Conservation (phyloP, 2,113 vertebrate species). For the Rhizomys pruinosus region DNA sequence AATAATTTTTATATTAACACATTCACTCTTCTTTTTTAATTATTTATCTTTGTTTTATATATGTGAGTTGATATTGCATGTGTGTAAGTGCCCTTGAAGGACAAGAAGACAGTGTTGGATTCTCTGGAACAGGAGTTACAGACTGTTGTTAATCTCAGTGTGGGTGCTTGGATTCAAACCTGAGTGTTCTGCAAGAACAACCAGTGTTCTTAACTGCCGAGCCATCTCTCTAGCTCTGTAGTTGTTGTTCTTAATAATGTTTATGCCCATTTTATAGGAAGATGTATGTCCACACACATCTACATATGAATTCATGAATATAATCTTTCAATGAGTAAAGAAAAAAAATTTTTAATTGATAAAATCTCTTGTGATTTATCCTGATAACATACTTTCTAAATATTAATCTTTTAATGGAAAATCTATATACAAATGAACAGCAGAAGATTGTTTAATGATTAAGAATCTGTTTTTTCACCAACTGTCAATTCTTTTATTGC, state of each 20-base stretch:
- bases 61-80: too few relatives aligned
- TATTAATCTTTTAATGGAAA: not conserved
- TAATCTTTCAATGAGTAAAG: not conserved
- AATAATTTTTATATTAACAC: constrained; percentile 3
- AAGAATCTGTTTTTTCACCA: not conserved
- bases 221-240: too few relatives aligned
- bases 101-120: too few relatives aligned
- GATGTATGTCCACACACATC: not conserved
- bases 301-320: not conserved
- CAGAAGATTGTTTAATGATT: not conserved
- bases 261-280: not conserved
- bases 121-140: too few relatives aligned
- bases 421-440: not conserved
- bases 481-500: not conserved
- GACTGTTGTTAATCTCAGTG: too few relatives aligned
- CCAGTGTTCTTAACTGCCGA: too few relatives aligned
- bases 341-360: not conserved
- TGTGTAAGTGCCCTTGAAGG: too few relatives aligned
- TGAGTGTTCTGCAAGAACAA: too few relatives aligned
- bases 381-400: not conserved
- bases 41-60: too few relatives aligned
- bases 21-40: not conserved
- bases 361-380: not conserved
- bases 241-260: too few relatives aligned
- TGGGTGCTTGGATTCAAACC: too few relatives aligned